Base-by-base conservation (phyloP, 2,797 vertebrate species). In the Anas acuta region DNA sequence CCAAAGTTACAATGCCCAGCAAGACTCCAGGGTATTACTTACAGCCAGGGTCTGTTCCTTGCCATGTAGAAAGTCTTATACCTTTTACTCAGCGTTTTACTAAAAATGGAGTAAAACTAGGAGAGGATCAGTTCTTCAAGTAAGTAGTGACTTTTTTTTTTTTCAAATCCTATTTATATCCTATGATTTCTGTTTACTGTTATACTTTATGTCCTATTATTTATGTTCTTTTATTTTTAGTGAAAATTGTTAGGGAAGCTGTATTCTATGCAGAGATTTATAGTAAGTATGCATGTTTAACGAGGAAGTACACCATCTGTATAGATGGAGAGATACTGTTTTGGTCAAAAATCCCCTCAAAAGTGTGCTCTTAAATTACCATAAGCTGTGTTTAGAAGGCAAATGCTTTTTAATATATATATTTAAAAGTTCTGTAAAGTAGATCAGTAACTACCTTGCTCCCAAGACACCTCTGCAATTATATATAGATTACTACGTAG, bases 11-110 rank as follows among this genome's bases (percentile, higher is more conserved):
- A 92, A 99, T 99, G 99, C 98, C 98, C 4, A 64, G 84, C 77
- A 98, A 93, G 58, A 99, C 98, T 47, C 98, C 97, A 20, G 99
- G 99, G 21, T 99, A 99, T 95, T 99, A 99, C 96, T 98, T 99
- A 28, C 99, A 99, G 94, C 98, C 97, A 32, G 99, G 98, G 19
- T 92, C 87, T n/a, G 96, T 99, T 87, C 89, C 64, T 73, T 99
- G 99, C 95, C 98, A 98, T 1, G 98, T 99, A 30, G 98, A 99
- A 66, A 99, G 99, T 92, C 98, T 99, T 93, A 97, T 99, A 93
- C 99, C 99, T 57, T 99, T 98, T 95, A 99, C 98, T 20, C 95
- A 99, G 73, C 98, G 93, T 84, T 99, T 99, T 92, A 98, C 97
- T 96, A 98, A 98, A 96, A 98, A 99, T 84, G 99, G 98, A 62